Conservation (phyloP, 2,797 vertebrate genomes). For the Chelon labrosus region DNA sequence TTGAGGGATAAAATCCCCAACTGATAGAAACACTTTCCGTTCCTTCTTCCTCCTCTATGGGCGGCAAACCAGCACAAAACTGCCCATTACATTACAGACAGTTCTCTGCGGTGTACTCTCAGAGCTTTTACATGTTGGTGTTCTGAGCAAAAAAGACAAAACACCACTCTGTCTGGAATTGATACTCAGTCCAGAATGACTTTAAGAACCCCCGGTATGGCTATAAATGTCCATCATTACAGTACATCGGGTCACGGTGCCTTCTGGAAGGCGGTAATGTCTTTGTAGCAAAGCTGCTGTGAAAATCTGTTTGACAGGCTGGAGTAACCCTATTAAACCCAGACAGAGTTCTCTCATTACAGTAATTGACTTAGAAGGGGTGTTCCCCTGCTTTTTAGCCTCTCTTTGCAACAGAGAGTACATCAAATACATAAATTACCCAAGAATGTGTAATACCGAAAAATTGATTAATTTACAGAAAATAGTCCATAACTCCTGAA, state of each 20-base stretch:
- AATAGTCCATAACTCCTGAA: no score
- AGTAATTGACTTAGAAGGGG: constrained; percentile 1
- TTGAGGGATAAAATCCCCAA: no score
- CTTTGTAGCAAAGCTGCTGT: constrained; percentile 11
- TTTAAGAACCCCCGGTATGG: background rate
- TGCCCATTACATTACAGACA: no score
- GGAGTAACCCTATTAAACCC: constrained; percentile 16
- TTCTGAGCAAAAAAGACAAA: background rate
- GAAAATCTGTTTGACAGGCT: constrained; percentile 29
- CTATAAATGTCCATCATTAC: background rate
- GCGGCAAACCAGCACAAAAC: no score
- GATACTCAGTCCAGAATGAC: background rate
- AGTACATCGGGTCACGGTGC: background rate
- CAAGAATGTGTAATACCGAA: background rate
- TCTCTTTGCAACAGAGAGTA: background rate
- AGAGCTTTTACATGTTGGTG: background rate
- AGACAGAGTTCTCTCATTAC: background rate
- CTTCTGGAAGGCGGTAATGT: background rate
- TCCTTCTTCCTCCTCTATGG: no score
- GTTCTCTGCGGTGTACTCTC: no score
- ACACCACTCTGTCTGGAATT: background rate
- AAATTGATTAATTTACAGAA: background rate
- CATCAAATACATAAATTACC: background rate
- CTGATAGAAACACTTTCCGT: no score
- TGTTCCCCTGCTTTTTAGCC: background rate